Base-by-base conservation (phyloP, 2,888 invertebrate species). In the Alsophila aescularia region DNA sequence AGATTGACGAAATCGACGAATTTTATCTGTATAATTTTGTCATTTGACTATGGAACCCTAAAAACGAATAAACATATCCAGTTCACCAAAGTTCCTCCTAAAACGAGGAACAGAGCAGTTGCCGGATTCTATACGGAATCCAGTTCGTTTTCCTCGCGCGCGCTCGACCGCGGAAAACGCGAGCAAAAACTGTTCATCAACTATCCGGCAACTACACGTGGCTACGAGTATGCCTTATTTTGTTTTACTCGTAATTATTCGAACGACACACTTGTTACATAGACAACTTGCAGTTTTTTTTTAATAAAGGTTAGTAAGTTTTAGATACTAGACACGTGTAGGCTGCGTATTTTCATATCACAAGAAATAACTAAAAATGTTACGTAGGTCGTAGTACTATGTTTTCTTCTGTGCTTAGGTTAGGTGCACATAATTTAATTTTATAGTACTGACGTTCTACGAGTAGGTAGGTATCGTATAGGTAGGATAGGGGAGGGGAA, bases 111-210 rank as follows among this genome's bases (percentile, higher is more conserved):
- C 15, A n/a, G 50, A 36, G 24, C 52, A 36, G 66, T 63, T 58
- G 64, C 66, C 54, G 69, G 65, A 31, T 21, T 40, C 14, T 67
- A 66, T 75, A 66, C 55, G 69, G 66, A 32, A n/a, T 50, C 15
- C 39, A 15, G 83, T 83, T 81, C 72, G 72, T 79, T 82, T 80
- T 78, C 79, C 59, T 56, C 66, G 53, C 56, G 64, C 73, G 72
- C 69, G 61, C 58, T 42, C 39, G 56, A 62, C 58, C 62, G 64
- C 55, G 48, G 56, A 69, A 72, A 76, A 77, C 73, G 77, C 64
- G 64, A 42, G 72, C 72, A 79, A 83, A 81, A 82, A 81, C 72
- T 47, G 41, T 56, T 60, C 48, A 49, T 47, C 24, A 24, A 43
- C 48, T 62, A 55, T 58, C 47, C 51, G 49, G 58, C 57, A 45